These are phyloP conservation scores for Palaemon carinicauda DNA, from an alignment of 1,140 invertebrate species.

Conservation along the genomic window DNA sequence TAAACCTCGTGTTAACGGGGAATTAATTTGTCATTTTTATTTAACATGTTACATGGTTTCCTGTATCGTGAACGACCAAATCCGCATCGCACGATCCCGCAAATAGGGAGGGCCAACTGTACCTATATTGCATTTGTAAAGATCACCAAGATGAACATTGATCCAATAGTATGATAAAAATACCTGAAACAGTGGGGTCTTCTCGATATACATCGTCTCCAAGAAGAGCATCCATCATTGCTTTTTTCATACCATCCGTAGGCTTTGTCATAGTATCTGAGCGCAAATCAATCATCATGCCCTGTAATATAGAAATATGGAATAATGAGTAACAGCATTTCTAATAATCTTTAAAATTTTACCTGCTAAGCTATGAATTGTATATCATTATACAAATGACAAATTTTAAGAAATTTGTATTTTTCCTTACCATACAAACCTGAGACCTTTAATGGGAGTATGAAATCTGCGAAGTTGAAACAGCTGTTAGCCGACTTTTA, in stretches of 20 bases:
- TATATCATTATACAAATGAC: background rate
- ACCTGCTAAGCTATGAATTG: background rate
- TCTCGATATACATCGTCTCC: conserved; percentile 94
- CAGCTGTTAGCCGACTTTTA: too few species aligned
- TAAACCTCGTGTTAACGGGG: too few species aligned
- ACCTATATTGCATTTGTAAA: background rate
- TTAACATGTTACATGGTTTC: too few species aligned
- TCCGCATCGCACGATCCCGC: too few species aligned
- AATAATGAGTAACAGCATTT: too few species aligned
- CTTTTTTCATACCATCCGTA: conserved; percentile 81
- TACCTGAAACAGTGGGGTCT: conserved; percentile 87
- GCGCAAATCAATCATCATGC: conserved; percentile 71
- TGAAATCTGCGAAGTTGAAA: too few species aligned
- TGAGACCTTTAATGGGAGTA: too few species aligned
- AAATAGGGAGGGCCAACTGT: too few species aligned
- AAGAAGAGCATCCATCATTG: conserved; percentile 85
- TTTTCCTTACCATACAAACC: too few species aligned
- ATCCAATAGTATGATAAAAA: background rate
- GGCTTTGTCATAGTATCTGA: conserved; percentile 82
- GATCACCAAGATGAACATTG: background rate
- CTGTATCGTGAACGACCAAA: too few species aligned
- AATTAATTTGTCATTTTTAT: too few species aligned
- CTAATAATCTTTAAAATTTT: background rate
- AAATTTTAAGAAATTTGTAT: too few species aligned
- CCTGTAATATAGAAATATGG: background rate